Base-by-base conservation (phyloP, 1,140 invertebrate species). In the Rhizoglyphus robini region DNA sequence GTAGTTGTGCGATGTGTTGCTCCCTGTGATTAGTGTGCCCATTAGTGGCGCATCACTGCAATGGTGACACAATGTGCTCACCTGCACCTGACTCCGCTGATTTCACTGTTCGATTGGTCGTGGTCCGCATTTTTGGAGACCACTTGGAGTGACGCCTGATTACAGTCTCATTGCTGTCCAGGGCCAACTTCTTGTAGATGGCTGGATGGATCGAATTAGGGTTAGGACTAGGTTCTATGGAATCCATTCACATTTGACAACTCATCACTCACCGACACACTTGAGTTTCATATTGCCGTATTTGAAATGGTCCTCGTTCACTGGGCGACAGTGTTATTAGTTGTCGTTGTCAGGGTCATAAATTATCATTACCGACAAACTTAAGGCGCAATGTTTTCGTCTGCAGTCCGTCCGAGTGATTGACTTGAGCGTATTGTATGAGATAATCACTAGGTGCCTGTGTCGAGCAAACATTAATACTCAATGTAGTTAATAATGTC, bases 281-380 rank as follows among this genome's bases (percentile, higher is more conserved):
- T 89, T 88, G 47, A 90, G 79, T 75, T 88, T 88, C 76, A 90
- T 82, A 72, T 88, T 86, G 69, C 87, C 86, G 67, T 81, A 83
- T 31, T 71, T 67, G 74, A 90, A 89, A 75, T 90, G 88, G 70
- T 83, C 83, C 18, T 79, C 79, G 62, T 81, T 80, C 23, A 87
- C 87, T 64, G 3, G 23, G 51, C 5, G 51, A 64, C 2, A 54
- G 30, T 2, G 20, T 1, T 49, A 63, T 3, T 8, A 46, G 15
- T 15, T 27, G 2, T 2, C 3, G 15, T 63, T 63, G 15, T 4
- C 30, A 41, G 5, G 25, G 4, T 29, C 30, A 59, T 59, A 13
- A 59, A 59, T 13, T n/a, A 8, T 29, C 15, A 15, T 60, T 60
- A 60, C 58, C 58, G 68, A 81, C 81, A 73, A 90, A 90, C 72